Conservation (phyloP, 2,797 vertebrate genomes). For the Micrastur ruficollis region DNA sequence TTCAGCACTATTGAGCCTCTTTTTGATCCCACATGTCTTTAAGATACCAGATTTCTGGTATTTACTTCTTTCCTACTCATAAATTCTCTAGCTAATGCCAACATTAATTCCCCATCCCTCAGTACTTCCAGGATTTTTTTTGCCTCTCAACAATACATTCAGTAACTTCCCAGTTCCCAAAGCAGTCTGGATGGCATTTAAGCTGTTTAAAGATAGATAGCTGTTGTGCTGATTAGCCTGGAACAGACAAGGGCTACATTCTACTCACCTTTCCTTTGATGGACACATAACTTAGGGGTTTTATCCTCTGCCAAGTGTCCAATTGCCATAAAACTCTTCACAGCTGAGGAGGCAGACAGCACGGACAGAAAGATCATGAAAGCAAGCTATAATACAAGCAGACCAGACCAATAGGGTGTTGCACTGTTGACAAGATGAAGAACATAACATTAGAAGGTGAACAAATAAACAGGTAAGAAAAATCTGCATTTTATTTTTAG, state of each 20-base stretch:
- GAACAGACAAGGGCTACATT: not conserved
- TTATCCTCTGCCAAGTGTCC: not conserved
- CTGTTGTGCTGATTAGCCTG: not conserved
- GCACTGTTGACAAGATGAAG: not conserved
- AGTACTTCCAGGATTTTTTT: not conserved
- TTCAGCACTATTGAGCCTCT: not conserved
- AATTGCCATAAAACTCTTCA: not conserved
- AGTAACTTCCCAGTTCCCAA: not conserved
- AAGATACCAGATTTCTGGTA: not conserved
- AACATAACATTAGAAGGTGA: not conserved
- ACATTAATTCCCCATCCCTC: not conserved
- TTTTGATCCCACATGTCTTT: not conserved
- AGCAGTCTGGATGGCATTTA: not conserved
- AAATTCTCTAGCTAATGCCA: not conserved
- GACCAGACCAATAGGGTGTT: not conserved
- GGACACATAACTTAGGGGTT: not conserved
- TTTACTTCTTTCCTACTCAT: not conserved
- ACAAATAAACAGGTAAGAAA: not conserved
- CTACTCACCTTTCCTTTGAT: not conserved
- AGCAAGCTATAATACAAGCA: not conserved
- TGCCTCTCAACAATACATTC: not conserved
- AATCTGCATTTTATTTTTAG: not conserved
- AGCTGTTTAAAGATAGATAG: not conserved
- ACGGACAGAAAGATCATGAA: not conserved
- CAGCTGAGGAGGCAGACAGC: not conserved